Conservation (phyloP, 2,888 invertebrate genomes). For the Caenorhabditis wallacei region DNA sequence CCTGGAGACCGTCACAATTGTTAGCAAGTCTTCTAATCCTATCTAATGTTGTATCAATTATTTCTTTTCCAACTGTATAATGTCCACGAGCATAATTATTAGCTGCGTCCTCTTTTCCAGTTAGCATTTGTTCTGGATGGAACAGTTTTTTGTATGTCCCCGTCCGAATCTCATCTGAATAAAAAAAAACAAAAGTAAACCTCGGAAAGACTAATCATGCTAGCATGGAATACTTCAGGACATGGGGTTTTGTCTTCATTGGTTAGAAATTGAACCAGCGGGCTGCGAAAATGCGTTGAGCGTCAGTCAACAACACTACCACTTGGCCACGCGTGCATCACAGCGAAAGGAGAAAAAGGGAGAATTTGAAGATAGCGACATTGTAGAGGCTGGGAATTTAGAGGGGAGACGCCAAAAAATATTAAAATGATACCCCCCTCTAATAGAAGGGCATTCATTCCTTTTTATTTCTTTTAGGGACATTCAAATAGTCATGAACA, state of each 20-base stretch:
- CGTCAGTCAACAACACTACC: conserved; percentile 29
- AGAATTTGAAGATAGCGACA: conserved; percentile 6
- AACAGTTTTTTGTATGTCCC: conserved; percentile 92
- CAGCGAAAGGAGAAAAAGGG: background rate
- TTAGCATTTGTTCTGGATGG: conserved; percentile 94
- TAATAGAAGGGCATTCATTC: too few species aligned
- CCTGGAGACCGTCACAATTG: conserved; percentile 87
- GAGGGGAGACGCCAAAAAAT: background rate
- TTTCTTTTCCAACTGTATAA: conserved; percentile 88
- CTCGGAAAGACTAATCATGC: conserved; percentile 68
- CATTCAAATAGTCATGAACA: background rate
- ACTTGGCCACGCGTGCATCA: conserved; percentile 53
- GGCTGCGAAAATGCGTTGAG: conserved; percentile 1
- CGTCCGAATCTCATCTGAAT: conserved; percentile 84
- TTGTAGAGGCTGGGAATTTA: background rate
- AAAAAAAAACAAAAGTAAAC: conserved; percentile 41
- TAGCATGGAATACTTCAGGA: conserved; percentile 58
- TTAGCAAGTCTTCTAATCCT: conserved; percentile 85
- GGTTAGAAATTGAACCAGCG: conserved; percentile 38
- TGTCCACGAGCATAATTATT: conserved; percentile 86
- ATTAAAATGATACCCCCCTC: too few species aligned
- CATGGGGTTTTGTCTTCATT: conserved; percentile 65
- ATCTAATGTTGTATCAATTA: conserved; percentile 77
- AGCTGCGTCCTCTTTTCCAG: conserved; percentile 85
- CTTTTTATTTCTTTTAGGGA: too few species aligned